Percentiles rank a stretch among this genome's conserved stretches.
Conservation (phyloP, 2,888 invertebrate species). For the Onthophagus sagittarius region DNA sequence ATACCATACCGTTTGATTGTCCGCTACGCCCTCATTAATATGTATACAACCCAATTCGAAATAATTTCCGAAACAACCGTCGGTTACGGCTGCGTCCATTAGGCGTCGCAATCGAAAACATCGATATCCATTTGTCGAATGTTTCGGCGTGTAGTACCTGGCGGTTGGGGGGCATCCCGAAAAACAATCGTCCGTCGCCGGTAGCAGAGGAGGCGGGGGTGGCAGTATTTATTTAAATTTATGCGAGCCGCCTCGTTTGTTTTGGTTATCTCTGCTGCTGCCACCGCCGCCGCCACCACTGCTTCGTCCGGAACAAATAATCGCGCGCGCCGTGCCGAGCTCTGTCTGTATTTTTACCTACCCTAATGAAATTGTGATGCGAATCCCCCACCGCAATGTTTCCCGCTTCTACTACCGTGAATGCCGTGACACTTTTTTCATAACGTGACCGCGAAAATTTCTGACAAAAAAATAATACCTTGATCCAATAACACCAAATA, state of each 20-base stretch:
- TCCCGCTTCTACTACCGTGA: background rate
- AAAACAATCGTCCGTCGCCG: constrained; percentile 9
- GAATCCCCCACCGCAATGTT: background rate
- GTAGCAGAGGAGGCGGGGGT: background rate
- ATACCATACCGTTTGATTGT: background rate
- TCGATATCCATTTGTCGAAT: constrained; percentile 10
- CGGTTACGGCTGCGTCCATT: constrained; percentile 7
- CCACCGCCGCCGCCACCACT: background rate
- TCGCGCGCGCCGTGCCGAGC: constrained; percentile 5
- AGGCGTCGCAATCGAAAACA: constrained; percentile 11
- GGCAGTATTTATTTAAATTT: constrained; percentile 22
- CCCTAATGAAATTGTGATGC: constrained; percentile 20
- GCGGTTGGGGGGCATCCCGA: background rate
- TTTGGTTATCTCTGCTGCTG: constrained; percentile 19
- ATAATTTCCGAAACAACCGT: constrained; percentile 12
- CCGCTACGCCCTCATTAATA: constrained; percentile 3
- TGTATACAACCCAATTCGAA: constrained; percentile 6
- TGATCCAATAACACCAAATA: background rate
- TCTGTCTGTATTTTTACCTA: constrained; percentile 16
- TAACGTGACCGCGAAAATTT: background rate
- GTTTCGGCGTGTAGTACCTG: background rate
- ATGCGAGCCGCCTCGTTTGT: constrained; percentile 20
- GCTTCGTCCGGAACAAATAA: constrained; percentile 14
- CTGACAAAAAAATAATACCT: background rate
- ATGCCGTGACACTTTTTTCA: background rate